Conservation (phyloP, 2,888 invertebrate species). For the Empis livida region DNA sequence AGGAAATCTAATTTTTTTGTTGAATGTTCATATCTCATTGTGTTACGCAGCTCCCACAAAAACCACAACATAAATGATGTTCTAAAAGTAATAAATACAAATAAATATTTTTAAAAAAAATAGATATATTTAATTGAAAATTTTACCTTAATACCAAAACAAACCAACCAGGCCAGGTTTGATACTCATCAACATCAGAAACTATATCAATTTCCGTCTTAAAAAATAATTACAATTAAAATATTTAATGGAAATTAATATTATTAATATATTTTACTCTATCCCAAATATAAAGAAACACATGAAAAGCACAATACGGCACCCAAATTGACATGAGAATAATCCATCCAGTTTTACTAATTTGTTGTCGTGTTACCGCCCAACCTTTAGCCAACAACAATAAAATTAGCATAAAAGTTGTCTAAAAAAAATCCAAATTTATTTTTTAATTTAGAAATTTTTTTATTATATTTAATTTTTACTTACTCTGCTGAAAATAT, state of each 20-base stretch:
- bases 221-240: slow-evolving; percentile 18
- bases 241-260: neutral
- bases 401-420: slow-evolving; percentile 84
- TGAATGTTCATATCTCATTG: slow-evolving; percentile 70
- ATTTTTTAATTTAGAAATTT: neutral
- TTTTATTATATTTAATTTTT: neutral
- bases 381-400: slow-evolving; percentile 91
- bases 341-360: slow-evolving; percentile 64
- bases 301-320: slow-evolving; percentile 80
- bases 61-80: slow-evolving; percentile 79
- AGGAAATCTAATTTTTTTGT: slow-evolving; percentile 81
- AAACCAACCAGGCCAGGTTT: slow-evolving; percentile 95
- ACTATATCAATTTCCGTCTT: slow-evolving; percentile 93
- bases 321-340: slow-evolving; percentile 60
- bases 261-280: slow-evolving; percentile 52
- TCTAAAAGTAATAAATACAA: slow-evolving; percentile 29
- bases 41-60: slow-evolving; percentile 57
- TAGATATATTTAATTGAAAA: too few relatives aligned
- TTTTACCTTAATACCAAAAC: slow-evolving; percentile 59
- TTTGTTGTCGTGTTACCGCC: slow-evolving; percentile 84
- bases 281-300: slow-evolving; percentile 91
- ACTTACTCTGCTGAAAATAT: slow-evolving; percentile 78
- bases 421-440: slow-evolving; percentile 45
- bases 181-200: slow-evolving; percentile 93
- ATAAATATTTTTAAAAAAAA: too few relatives aligned